These are phyloP conservation scores for Ylistrum balloti DNA, from an alignment of 1,140 invertebrate species.

Conservation along the genomic window DNA sequence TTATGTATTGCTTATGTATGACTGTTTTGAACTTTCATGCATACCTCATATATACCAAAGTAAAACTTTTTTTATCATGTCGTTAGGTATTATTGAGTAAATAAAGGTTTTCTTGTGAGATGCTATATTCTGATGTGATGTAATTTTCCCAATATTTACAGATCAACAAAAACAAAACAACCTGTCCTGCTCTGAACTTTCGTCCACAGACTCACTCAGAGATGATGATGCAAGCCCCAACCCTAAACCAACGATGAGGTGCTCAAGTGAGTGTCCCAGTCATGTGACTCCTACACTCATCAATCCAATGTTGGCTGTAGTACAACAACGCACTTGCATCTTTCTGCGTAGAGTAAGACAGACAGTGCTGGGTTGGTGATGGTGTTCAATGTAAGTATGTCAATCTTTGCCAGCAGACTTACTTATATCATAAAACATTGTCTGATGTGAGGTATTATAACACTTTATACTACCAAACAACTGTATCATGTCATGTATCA, in stretches of 20 bases:
- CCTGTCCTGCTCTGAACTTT: neutral
- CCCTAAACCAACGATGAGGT: neutral
- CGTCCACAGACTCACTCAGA: neutral
- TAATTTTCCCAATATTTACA: neutral
- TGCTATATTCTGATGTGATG: neutral
- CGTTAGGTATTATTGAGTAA: too few species aligned
- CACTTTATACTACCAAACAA: neutral
- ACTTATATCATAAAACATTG: neutral
- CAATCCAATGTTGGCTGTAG: neutral
- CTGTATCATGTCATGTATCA: neutral
- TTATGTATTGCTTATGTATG: too few species aligned
- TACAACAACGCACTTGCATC: conserved; percentile 9
- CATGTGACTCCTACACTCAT: conserved; percentile 1
- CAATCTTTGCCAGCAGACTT: neutral
- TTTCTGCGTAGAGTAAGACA: neutral
- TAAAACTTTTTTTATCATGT: too few species aligned
- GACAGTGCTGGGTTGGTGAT: neutral
- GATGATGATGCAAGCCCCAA: neutral
- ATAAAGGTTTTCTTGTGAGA: too few species aligned
- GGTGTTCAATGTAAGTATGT: neutral
- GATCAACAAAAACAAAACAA: neutral
- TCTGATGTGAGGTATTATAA: neutral
- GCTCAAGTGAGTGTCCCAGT: neutral
- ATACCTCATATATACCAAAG: too few species aligned
- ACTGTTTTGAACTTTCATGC: too few species aligned